Evolutionary conservation across 2,797 vertebrate species (phyloP).

Genomic region (Pogonophryne albipinna): DNA sequence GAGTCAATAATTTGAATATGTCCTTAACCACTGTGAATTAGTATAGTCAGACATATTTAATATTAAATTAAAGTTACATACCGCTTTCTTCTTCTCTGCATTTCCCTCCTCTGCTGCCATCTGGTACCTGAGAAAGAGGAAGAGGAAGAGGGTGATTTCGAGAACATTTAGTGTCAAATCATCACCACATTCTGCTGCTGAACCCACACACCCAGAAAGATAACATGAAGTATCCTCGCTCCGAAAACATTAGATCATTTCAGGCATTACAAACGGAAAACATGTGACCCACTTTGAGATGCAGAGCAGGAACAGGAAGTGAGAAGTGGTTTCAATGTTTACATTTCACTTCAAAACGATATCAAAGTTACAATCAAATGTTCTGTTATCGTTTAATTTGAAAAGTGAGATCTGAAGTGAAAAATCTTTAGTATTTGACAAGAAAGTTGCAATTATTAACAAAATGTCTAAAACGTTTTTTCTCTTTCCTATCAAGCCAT

Average conservation of each 20-base stretch:
- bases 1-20: neutral
- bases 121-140: conserved; percentile 88
- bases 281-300: conserved; percentile 4
- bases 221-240: neutral
- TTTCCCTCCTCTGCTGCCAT: conserved; percentile 92
- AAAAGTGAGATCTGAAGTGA: neutral
- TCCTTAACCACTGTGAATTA: neutral
- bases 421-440: neutral
- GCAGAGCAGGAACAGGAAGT: conserved; percentile 8
- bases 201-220: conserved; percentile 6
- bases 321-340: neutral
- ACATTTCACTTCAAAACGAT: neutral
- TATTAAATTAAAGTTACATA: conserved; percentile 67
- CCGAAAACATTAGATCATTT: conserved; percentile 22
- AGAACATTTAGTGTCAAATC: neutral
- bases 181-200: conserved; percentile 10
- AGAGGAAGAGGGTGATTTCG: neutral
- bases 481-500: neutral
- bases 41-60: conserved; percentile 1
- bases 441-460: neutral
- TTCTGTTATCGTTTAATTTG: neutral
- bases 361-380: neutral
- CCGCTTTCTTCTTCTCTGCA: conserved; percentile 88
- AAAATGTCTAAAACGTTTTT: neutral
- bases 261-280: conserved; percentile 10